Base-by-base conservation (phyloP, 92 coral and sea anemone species). In the Hydrozoanthus gracilis region DNA sequence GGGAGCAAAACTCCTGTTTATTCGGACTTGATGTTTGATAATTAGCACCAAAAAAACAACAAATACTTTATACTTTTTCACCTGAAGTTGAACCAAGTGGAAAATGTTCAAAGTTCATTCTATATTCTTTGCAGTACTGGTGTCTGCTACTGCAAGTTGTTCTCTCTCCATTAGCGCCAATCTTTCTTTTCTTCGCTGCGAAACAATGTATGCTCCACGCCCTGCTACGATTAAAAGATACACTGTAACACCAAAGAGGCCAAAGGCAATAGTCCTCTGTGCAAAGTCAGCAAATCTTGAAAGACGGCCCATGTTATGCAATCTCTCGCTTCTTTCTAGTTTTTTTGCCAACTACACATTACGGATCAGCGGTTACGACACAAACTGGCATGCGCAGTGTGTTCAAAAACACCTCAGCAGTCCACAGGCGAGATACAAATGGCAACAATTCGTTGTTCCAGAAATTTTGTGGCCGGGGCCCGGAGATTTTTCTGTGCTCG, bases 251-350 rank as follows among this genome's bases (percentile, higher is more conserved):
- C 85, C 85, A 64, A 80, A 80, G 39, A 80, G 85, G 27, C 85
- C 85, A 47, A 80, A 80, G 48, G 85, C 64, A 80, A 80, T 80
- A 18, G 85, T 80, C 51, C 66, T 80, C 69, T 80, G 85, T 7
- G 85, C 85, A 80, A 80, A 80, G 46, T 80, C 85, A 3, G 85
- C 85, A 65, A 80, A 70, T 65, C 50, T 80, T 49, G 74, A 16
- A 12, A 80, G 45, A 15, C 85, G 74, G 18, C 73, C 60, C 85
- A 80, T 80, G 8, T 47, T 20, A 6, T 11, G 7, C 67, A 61
- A 15, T 8, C 67, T 7, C 5, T 61, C 67, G 16, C 15, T 5
- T 61, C 13, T 61, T 12, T 67, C 2, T 73, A 4, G 0, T 27
- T 27, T 27, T 27, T 27, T 27, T 27, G 39, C 39, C 39, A 27